Conservation (phyloP, 2,888 invertebrate species). For the Eupithecia insigniata region DNA sequence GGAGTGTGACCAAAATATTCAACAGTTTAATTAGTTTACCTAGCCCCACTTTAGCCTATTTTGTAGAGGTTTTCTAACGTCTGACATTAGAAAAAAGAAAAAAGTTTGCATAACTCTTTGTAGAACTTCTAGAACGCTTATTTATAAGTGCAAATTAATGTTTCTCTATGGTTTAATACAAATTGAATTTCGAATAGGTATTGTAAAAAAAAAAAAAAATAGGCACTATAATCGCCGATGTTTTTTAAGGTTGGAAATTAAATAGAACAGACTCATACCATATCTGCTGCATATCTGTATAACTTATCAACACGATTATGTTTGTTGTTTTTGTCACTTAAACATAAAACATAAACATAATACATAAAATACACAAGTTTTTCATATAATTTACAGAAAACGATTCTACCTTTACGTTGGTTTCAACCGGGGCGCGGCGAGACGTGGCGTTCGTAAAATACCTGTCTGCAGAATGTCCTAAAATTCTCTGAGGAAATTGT, state of each 20-base stretch:
- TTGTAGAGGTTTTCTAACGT: slow-evolving; percentile 13
- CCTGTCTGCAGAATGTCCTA: slow-evolving; percentile 32
- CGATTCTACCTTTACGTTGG: not conserved
- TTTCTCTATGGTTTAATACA: not conserved
- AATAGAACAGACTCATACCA: not conserved
- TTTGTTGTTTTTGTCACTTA: not conserved
- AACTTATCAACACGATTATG: too few species aligned
- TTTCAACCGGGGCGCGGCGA: not conserved
- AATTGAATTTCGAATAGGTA: not conserved
- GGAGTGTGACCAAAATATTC: slow-evolving; percentile 45
- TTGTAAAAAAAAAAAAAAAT: not conserved
- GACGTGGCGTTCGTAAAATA: slow-evolving; percentile 27
- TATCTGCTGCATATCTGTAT: too few species aligned
- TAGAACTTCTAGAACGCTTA: not conserved
- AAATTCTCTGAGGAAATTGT: slow-evolving; percentile 36
- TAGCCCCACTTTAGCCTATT: slow-evolving; percentile 27
- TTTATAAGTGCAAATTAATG: not conserved
- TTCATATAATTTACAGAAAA: not conserved
- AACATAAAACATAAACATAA: not conserved
- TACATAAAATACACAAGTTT: not conserved
- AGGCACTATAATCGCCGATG: not conserved
- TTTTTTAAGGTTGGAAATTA: not conserved
- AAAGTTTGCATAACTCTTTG: not conserved
- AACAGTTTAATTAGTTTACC: slow-evolving; percentile 41
- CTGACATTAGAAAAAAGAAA: not conserved